Conservation (phyloP, 2,888 invertebrate species). For the Sminthurides aquaticus region DNA sequence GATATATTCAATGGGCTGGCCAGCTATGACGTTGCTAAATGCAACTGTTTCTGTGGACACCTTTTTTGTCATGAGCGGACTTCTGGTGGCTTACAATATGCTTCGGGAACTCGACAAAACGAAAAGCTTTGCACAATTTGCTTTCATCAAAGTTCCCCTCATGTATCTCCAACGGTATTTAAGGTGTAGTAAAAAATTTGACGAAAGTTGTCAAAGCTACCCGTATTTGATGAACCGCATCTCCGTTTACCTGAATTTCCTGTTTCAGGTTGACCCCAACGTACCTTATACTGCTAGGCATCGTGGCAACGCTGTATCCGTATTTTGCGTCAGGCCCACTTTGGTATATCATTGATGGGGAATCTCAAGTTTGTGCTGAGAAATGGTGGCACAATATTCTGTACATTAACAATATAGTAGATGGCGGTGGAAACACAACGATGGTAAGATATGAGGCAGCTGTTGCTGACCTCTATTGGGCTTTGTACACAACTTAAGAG, state of each 20-base stretch:
- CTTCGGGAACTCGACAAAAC: conserved; percentile 47
- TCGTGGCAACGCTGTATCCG: conserved; percentile 28
- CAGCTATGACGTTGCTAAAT: conserved; percentile 46
- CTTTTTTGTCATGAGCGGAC: conserved; percentile 58
- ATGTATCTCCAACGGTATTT: conserved; percentile 56
- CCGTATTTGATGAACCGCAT: too few relatives aligned
- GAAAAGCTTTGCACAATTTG: conserved; percentile 51
- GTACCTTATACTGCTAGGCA: conserved; percentile 16
- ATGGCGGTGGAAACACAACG: conserved; percentile 19
- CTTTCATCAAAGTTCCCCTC: conserved; percentile 43
- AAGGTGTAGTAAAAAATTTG: too few relatives aligned
- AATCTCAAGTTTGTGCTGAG: conserved; percentile 24
- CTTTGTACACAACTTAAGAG: too few relatives aligned
- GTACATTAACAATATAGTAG: conserved; percentile 37
- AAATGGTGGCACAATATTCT: conserved; percentile 42
- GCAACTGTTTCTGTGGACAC: conserved; percentile 59
- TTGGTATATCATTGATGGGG: conserved; percentile 28
- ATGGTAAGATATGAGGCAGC: too few relatives aligned
- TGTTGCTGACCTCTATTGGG: too few relatives aligned
- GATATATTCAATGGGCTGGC: neutral
- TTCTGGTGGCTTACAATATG: conserved; percentile 53
- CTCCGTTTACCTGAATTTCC: too few relatives aligned
- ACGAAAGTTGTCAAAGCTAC: too few relatives aligned
- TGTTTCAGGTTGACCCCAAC: conserved; percentile 44
- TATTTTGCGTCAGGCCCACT: conserved; percentile 35